Conservation (phyloP, 2,113 vertebrate species). For the Sebastes fasciatus region DNA sequence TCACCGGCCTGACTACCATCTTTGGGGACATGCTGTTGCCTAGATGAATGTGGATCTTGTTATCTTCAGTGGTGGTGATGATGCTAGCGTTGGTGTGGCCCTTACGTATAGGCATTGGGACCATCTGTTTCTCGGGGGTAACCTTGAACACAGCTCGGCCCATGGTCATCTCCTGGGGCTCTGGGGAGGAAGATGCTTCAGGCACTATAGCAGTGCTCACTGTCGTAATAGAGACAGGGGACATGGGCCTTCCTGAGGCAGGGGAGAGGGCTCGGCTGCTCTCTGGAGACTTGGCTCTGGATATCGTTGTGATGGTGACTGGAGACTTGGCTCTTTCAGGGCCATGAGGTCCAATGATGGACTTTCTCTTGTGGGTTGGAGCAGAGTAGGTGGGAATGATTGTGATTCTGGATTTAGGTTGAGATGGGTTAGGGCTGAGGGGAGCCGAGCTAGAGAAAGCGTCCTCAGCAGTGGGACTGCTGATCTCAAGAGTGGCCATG, state of each 20-base stretch:
- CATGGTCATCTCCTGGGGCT: constrained; percentile 92
- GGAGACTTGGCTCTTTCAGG: constrained; percentile 93
- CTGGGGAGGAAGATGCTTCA: constrained; percentile 84
- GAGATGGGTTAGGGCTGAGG: constrained; percentile 90
- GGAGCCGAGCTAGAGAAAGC: constrained; percentile 90
- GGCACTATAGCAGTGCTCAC: constrained; percentile 88
- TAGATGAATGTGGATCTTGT: constrained; percentile 97
- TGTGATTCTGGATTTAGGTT: constrained; percentile 94
- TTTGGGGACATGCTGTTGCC: constrained; percentile 85
- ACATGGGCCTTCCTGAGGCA: constrained; percentile 85
- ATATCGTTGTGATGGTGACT: constrained; percentile 93
- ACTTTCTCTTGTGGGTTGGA: constrained; percentile 85
- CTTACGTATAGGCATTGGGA: constrained; percentile 88
- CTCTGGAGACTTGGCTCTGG: constrained; percentile 91
- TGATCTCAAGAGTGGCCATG: constrained; percentile 93
- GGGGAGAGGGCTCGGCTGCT: constrained; percentile 77
- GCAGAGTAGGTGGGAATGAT: constrained; percentile 92
- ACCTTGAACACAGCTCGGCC: constrained; percentile 96
- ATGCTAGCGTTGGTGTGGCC: constrained; percentile 90
- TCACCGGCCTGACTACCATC: constrained; percentile 89
- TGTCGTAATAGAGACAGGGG: constrained; percentile 92
- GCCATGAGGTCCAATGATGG: constrained; percentile 78
- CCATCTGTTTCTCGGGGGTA: constrained; percentile 95
- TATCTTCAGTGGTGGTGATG: constrained; percentile 94
- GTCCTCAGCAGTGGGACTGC: constrained; percentile 89